Evolutionary conservation across 92 coral and sea anemone genomes (phyloP).

Genomic region (Palythoa grandiflora): DNA sequence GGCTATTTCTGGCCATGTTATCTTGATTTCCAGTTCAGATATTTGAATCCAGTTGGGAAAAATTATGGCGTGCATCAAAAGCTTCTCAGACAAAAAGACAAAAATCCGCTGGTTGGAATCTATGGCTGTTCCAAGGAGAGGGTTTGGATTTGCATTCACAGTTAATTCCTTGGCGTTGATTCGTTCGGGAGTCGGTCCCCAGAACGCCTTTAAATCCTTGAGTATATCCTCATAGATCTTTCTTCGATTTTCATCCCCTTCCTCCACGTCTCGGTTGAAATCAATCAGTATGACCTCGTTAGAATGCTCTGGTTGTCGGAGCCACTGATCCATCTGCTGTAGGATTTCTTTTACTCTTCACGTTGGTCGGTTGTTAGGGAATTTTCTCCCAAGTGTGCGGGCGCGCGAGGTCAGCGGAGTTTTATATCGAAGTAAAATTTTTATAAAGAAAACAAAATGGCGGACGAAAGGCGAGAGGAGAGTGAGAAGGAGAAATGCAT

Average conservation of each 20-base stretch:
- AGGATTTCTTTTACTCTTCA: constrained; percentile 49
- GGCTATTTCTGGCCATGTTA: constrained; percentile 57
- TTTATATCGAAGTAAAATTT: neutral
- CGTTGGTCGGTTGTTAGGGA: no score
- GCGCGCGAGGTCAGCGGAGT: constrained; percentile 28
- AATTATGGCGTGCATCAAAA: neutral
- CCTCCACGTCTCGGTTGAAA: constrained; percentile 63
- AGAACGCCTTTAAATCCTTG: constrained; percentile 40
- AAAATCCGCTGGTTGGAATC: constrained; percentile 61
- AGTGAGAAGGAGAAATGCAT: neutral
- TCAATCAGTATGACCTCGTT: constrained; percentile 66
- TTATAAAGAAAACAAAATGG: neutral
- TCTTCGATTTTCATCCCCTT: constrained; percentile 4
- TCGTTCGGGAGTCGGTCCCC: constrained; percentile 57
- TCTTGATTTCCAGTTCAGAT: constrained; percentile 42
- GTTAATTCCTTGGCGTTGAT: constrained; percentile 30
- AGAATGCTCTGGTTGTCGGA: constrained; percentile 46
- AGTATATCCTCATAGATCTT: constrained; percentile 51
- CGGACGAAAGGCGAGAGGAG: neutral
- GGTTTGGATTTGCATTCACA: constrained; percentile 49
- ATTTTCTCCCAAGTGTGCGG: constrained; percentile 29
- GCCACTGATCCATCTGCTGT: constrained; percentile 66
- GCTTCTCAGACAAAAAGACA: constrained; percentile 52
- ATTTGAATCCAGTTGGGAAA: constrained; percentile 47
- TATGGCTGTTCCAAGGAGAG: constrained; percentile 59